A percentile compares a stretch with the other conserved stretches of the same genome.
These are phyloP conservation scores for Syrrhaptes paradoxus DNA, from an alignment of 2,113 vertebrate genomes.

Conservation along the genomic window DNA sequence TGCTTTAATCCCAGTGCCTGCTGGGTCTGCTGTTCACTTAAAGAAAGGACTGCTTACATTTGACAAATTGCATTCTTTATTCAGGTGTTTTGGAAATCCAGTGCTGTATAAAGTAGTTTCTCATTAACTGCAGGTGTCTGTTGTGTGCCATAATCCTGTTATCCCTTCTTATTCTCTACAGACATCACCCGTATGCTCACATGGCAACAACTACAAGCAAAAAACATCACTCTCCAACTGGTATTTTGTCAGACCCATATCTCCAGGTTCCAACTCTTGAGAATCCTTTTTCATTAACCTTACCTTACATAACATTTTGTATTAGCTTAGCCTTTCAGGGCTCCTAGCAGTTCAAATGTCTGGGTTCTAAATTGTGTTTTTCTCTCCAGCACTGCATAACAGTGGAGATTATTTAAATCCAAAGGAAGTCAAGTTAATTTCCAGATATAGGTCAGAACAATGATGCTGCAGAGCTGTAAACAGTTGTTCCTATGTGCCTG, in stretches of 20 bases:
- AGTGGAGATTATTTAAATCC: not conserved
- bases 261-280: not conserved
- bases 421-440: not conserved
- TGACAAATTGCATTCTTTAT: not conserved
- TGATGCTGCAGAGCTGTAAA: not conserved
- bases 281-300: not conserved
- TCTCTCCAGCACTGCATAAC: rapidly evolving
- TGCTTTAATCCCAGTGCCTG: not conserved
- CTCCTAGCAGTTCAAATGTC: not conserved
- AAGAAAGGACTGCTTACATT: not conserved
- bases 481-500: not conserved
- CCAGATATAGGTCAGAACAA: not conserved
- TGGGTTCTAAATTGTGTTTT: not conserved
- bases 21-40: not conserved
- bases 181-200: not conserved
- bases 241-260: not conserved
- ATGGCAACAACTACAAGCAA: not conserved
- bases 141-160: not conserved
- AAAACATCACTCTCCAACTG: not conserved
- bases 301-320: not conserved
- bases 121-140: not conserved
- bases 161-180: not conserved
- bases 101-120: not conserved
- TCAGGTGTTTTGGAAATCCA: not conserved
- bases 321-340: not conserved